Percentiles rank a stretch among this genome's conserved stretches.
These are phyloP conservation scores for Leptura quadrifasciata DNA, from an alignment of 2,888 invertebrate genomes.

Conservation along the genomic window DNA sequence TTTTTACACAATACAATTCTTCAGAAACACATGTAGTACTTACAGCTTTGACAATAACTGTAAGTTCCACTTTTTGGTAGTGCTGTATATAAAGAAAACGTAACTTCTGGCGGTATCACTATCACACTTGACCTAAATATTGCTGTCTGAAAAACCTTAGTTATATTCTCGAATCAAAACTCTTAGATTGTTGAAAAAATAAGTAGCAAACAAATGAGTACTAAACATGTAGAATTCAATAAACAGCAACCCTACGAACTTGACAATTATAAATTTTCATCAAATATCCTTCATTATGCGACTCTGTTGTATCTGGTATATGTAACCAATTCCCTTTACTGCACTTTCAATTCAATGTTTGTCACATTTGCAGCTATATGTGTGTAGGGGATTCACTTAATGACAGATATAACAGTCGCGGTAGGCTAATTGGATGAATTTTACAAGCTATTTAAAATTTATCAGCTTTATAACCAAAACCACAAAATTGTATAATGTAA, in stretches of 20 bases:
- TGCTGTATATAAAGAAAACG: no score
- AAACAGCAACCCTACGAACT: not conserved
- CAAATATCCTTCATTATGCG: not conserved
- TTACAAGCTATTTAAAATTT: constrained; percentile 25
- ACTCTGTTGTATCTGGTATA: not conserved
- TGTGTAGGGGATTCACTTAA: constrained; percentile 5
- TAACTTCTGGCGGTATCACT: no score
- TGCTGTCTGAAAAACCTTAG: no score
- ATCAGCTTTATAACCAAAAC: not conserved
- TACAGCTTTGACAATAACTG: no score
- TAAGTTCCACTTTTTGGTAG: no score
- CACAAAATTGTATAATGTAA: not conserved
- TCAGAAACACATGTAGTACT: no score
- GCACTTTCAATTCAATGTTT: constrained; percentile 24
- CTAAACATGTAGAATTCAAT: not conserved
- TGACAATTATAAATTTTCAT: not conserved
- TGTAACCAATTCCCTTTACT: constrained; percentile 26
- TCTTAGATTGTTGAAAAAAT: no score
- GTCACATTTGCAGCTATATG: constrained; percentile 20
- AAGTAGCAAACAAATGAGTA: no score
- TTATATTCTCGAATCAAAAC: no score
- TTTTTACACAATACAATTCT: no score
- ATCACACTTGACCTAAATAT: no score
- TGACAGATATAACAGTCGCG: constrained; percentile 14
- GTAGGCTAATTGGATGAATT: constrained; percentile 12